Conservation (phyloP, 2,113 vertebrate species). For the Thymallus thymallus region DNA sequence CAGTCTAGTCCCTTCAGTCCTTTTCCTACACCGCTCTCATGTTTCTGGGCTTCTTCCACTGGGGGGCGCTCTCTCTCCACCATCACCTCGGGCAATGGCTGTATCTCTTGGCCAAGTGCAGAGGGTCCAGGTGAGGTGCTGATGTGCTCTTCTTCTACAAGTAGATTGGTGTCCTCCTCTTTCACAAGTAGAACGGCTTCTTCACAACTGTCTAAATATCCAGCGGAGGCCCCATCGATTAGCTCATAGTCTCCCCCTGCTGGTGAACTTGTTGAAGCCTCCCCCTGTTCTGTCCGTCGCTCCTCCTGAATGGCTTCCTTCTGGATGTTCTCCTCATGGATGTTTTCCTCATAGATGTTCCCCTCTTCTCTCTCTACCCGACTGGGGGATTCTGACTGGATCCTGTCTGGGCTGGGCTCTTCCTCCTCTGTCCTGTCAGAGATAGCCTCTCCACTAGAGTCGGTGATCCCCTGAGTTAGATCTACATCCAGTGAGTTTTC, state of each 20-base stretch:
- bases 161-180: background rate
- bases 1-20: background rate
- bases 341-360: background rate
- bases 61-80: background rate
- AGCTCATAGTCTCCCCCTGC: background rate
- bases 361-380: background rate
- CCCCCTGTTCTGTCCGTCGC: background rate
- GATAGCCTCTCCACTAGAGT: constrained; percentile 2
- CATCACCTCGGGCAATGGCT: background rate
- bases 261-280: background rate
- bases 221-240: background rate
- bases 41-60: background rate
- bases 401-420: background rate
- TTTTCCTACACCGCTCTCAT: background rate
- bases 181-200: constrained; percentile 39
- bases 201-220: constrained; percentile 64
- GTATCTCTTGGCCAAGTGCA: background rate
- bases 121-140: background rate
- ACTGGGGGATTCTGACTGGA: background rate
- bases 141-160: background rate
- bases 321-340: background rate
- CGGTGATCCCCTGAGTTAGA: constrained; percentile 17
- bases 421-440: constrained; percentile 1
- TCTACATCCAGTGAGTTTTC: background rate
- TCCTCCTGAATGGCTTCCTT: background rate